phyloP scores from a whole-genome alignment of 2,797 vertebrate genomes.

The Oophaga sylvatica region DNA sequence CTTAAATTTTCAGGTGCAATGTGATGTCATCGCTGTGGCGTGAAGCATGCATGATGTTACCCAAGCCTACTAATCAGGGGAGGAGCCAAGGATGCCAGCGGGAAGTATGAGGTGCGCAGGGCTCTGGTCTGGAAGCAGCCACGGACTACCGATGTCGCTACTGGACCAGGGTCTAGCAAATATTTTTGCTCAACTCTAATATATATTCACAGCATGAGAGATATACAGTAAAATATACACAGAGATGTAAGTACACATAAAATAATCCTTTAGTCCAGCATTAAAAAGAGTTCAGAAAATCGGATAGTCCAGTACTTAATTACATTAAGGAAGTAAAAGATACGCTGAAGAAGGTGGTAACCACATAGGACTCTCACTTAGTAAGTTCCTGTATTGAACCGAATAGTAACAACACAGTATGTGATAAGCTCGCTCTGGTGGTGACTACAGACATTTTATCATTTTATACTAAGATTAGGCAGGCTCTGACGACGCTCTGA shows the following conservation, averaged over 20 bases:
- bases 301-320: neutral
- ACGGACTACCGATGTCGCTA: no score
- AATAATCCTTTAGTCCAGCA: neutral
- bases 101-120: no score
- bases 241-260: neutral
- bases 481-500: no score
- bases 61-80: no score
- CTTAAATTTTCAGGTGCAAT: no score
- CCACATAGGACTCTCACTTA: neutral
- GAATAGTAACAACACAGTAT: neutral
- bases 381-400: neutral
- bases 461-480: neutral
- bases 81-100: no score
- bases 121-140: no score
- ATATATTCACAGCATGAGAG: neutral
- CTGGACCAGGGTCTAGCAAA: no score
- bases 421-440: neutral
- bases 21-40: no score
- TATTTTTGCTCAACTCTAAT: no score
- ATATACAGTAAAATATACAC: conserved; percentile 5
- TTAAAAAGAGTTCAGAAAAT: neutral
- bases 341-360: neutral
- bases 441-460: neutral
- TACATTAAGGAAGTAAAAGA: neutral
- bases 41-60: no score